These are phyloP conservation scores for Caenorhabditis sp. DNA, from an alignment of 2,888 invertebrate genomes.

Conservation along the genomic window DNA sequence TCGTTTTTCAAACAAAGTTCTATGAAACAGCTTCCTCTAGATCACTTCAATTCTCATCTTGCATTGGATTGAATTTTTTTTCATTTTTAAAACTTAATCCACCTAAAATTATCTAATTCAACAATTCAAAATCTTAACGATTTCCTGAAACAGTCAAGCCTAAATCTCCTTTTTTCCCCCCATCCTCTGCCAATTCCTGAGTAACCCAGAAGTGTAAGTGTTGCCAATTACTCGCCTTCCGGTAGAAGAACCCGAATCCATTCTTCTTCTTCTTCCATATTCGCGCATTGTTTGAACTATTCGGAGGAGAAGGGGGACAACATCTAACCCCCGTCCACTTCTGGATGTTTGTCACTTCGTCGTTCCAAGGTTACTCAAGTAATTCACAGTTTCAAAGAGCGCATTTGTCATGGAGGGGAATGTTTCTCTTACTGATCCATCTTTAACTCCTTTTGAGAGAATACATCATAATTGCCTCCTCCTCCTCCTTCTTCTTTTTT, in stretches of 20 bases:
- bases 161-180: background rate
- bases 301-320: background rate
- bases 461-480: background rate
- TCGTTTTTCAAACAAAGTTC: no score
- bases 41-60: no score
- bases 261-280: no score
- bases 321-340: slow-evolving; percentile 2
- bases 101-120: no score
- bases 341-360: slow-evolving; percentile 17
- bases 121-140: background rate
- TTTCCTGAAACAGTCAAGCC: background rate
- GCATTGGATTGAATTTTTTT: no score
- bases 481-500: slow-evolving; percentile 18
- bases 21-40: no score
- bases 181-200: background rate
- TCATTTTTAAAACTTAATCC: no score
- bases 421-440: no score
- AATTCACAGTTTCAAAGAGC: slow-evolving; percentile 1
- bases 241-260: slow-evolving; percentile 11
- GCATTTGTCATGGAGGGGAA: background rate
- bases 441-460: no score
- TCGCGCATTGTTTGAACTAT: slow-evolving; percentile 48
- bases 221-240: slow-evolving; percentile 49
- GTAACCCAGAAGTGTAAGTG: slow-evolving; percentile 31
- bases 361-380: background rate